Evolutionary conservation across 2,888 invertebrate species (phyloP), one percentile per base, ranked within the genome.

Genomic region (Lysandra coridon): DNA sequence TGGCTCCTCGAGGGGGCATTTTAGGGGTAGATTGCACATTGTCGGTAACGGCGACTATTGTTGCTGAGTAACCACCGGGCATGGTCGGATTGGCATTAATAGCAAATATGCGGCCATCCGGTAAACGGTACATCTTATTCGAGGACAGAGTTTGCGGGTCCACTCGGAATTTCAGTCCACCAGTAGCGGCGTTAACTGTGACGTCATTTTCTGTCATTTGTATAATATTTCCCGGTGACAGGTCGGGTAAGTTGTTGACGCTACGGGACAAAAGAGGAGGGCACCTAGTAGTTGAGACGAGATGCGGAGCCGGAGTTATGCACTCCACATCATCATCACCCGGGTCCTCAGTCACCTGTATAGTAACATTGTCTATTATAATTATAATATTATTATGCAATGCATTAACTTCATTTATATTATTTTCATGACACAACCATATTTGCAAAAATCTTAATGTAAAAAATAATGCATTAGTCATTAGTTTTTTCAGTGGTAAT

Each of bases 151-250:
- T 95, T 85, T 95, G 94, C 1, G 95, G 95, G 82, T 95, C 95
- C 1, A 95, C 93, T 30, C 94, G 88, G 83, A 95, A 95, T 84
- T 95, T 95, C 73, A 95, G 86, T 1, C 95, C 95, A 14, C 95
- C 95, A 4, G 95, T 95, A 12, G 87, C 85, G 53, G 90, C 85
- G 84, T 95, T 95, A 10, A 95, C 92, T n/a, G 94, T 92, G 14
- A 95, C 95, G 81, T 95, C 95, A 81, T 94, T 92, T 79, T 95
- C 94, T 2, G 94, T 94, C 95, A 95, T 95, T 85, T 95, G 94
- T 80, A 95, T 88, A 30, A 95, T 92, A 83, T 94, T 94, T 5
- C 92, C 92, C 33, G 88, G 83, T 44, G 86, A 80, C 23, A 91
- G 73, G 74, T 90, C 90, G n/a, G 89, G 83, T 37, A 88, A 78